Evolutionary conservation across 2,888 invertebrate species (phyloP), one percentile per base, ranked within the genome.

Genomic region (Griposia aprilina): DNA sequence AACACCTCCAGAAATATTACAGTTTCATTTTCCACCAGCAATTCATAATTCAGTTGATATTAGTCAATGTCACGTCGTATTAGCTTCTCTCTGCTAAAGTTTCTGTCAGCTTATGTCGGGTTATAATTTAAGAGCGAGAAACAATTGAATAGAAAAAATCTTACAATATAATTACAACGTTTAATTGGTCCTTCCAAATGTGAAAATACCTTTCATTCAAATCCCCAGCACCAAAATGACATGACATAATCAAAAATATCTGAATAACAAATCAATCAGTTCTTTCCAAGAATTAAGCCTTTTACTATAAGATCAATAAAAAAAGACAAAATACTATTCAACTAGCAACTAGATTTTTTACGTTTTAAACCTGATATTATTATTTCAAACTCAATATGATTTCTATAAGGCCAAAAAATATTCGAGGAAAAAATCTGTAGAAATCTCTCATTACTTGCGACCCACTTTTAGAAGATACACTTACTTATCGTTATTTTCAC

Each of bases 41-140:
- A 41, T 41, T 41, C 5, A 41, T 41, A 41, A 41, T 41, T 41
- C 41, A 41, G 41, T 41, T 41, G 41, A 87, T 89, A 91, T 91
- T 90, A 91, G 88, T 92, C 90, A 91, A 88, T 82, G 91, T 90
- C 90, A 90, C 81, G 75, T 85, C 82, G 83, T 90, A 91, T 92
- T 90, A 92, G 90, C 87, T 88, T 86, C 83, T 87, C 86, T 87
- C 82, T 84, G 71, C 76, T 76, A 82, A 90, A 91, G 86, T 91
- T 91, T 85, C 74, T 84, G 76, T 76, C 78, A 83, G 82, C 77
- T 83, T 67, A 69, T 63, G 67, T 79, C 7, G 13, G 41, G 74
- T 52, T 70, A 3, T 72, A 87, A 83, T 78, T 80, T 70, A 79
- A 17, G 30, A 50, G 76, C 65, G 80, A n/a, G 0, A 73, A 57